Percentiles rank a stretch among this genome's conserved stretches.
phyloP scores from a whole-genome alignment of 2,797 vertebrate species.

The Bradypus variegatus region DNA sequence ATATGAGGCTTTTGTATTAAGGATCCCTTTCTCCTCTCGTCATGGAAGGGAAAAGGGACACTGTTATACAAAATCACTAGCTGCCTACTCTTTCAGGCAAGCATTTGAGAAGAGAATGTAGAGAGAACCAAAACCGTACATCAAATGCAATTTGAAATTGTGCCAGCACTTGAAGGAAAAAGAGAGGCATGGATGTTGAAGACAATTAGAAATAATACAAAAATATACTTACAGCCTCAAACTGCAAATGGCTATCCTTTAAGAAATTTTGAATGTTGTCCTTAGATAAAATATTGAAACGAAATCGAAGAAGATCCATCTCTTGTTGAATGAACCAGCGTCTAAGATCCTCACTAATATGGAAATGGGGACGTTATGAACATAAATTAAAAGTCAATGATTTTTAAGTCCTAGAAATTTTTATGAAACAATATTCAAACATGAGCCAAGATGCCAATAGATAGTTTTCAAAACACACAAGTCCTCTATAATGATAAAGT shows the following conservation, averaged over 20 bases:
- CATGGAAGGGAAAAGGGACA: neutral
- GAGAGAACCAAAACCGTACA: neutral
- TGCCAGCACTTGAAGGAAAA: neutral
- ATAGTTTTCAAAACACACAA: neutral
- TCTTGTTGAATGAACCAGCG: slow-evolving; percentile 99
- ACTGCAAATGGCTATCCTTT: slow-evolving; percentile 83
- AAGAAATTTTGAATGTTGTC: slow-evolving; percentile 82
- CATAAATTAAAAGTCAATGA: neutral
- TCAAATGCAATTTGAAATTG: neutral
- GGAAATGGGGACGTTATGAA: slow-evolving; percentile 19
- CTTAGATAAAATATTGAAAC: slow-evolving; percentile 76
- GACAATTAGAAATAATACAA: slow-evolving; percentile 5
- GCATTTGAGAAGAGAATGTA: neutral
- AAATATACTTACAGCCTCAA: slow-evolving; percentile 83
- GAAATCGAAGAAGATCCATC: slow-evolving; percentile 91
- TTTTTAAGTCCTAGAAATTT: neutral
- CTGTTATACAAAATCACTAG: neutral
- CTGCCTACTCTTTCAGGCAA: neutral
- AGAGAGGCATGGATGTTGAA: neutral
- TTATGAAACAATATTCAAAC: slow-evolving; percentile 19
- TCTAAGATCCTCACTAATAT: slow-evolving; percentile 89
- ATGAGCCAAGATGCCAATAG: neutral
- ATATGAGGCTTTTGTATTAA: neutral
- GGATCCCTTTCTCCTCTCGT: neutral
- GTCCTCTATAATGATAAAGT: neutral